phyloP scores from a whole-genome alignment of 2,888 invertebrate species.

The Ashinkailepas kermadecensis region DNA sequence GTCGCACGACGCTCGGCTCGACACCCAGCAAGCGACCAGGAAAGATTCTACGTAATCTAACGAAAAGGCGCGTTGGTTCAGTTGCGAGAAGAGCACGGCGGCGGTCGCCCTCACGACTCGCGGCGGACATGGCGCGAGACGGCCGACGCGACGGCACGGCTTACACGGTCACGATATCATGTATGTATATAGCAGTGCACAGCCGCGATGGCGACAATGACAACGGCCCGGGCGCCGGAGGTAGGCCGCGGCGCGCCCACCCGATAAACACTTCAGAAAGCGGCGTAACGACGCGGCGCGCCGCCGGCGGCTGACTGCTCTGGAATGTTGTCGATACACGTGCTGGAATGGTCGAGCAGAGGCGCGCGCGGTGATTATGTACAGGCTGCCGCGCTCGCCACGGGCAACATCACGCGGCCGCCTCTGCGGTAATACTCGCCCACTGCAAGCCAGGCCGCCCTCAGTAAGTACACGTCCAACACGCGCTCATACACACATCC shows the following conservation, averaged over 20 bases:
- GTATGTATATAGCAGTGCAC: not conserved
- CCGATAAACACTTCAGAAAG: conserved; percentile 9
- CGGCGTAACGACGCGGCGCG: not conserved
- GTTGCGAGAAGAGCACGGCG: not conserved
- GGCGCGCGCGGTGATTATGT: not conserved
- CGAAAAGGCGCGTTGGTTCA: not conserved
- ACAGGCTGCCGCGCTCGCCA: not conserved
- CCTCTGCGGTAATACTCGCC: not conserved
- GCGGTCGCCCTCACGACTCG: not conserved
- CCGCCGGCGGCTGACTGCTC: not conserved
- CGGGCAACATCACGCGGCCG: no score
- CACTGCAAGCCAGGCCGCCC: not conserved
- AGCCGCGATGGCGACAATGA: not conserved
- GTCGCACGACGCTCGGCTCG: no score
- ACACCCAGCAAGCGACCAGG: no score
- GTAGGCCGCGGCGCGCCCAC: not conserved
- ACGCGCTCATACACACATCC: not conserved
- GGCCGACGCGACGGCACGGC: not conserved
- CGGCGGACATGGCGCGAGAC: not conserved
- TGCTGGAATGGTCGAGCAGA: not conserved
- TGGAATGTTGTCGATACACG: conserved; percentile 8
- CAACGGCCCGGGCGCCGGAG: not conserved
- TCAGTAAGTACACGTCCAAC: not conserved
- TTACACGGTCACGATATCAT: not conserved
- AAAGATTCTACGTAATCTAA: not conserved